Conservation (phyloP, 2,113 vertebrate species). For the Grantiella picta region DNA sequence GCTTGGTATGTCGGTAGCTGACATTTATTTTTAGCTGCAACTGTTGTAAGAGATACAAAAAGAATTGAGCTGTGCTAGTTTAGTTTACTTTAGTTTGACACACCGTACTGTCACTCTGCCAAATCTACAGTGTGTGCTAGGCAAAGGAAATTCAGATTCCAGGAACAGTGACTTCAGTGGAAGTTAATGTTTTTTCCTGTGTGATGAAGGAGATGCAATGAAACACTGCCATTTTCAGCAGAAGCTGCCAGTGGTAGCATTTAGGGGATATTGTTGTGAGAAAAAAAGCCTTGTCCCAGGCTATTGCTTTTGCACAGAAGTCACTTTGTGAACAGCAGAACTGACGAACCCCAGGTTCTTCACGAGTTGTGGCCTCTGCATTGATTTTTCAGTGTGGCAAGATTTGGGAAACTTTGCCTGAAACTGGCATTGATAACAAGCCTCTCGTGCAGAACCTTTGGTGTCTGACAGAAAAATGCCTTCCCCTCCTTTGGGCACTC, state of each 20-base stretch:
- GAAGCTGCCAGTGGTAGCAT: neutral
- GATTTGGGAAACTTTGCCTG: neutral
- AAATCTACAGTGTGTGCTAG: neutral
- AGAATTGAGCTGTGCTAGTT: neutral
- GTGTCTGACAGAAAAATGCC: neutral
- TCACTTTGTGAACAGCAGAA: neutral
- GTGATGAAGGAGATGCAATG: neutral
- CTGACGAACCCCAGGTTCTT: accelerated
- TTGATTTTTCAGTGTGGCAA: neutral
- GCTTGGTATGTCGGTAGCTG: neutral
- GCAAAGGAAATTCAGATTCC: neutral
- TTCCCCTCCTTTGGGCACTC: neutral
- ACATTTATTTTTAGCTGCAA: constrained; percentile 10
- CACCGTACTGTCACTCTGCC: neutral
- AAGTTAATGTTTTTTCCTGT: neutral
- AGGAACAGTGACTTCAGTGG: neutral
- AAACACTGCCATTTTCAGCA: neutral
- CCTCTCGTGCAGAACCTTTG: neutral
- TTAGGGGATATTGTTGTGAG: neutral
- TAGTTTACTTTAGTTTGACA: neutral
- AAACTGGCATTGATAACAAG: neutral
- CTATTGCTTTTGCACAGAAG: neutral
- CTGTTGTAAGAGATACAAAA: neutral
- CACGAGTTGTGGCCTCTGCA: neutral
- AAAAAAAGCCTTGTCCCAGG: neutral